These are phyloP conservation scores for Sylvietta virens DNA, from an alignment of 2,113 vertebrate species.

Conservation along the genomic window DNA sequence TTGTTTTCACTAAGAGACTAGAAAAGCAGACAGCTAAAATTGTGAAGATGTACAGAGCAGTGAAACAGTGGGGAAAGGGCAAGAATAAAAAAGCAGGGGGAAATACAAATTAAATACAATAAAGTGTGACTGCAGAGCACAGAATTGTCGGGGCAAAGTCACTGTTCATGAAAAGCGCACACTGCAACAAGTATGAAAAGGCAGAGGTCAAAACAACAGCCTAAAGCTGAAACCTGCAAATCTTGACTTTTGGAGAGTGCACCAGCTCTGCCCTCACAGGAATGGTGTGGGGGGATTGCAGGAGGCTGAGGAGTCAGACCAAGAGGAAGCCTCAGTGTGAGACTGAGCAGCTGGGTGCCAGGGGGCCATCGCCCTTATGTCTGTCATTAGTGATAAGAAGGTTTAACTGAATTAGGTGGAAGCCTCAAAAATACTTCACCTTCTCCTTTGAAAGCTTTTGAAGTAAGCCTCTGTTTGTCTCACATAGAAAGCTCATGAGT, in stretches of 20 bases:
- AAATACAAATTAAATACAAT: rapidly evolving
- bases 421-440: background rate
- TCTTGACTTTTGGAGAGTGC: background rate
- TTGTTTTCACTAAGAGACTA: background rate
- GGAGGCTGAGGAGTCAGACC: background rate
- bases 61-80: background rate
- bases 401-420: too few species aligned
- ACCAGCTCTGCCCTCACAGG: background rate
- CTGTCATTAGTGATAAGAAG: background rate
- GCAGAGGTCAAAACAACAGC: background rate
- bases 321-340: rapidly evolving
- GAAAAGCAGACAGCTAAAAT: background rate
- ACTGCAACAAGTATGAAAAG: rapidly evolving
- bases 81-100: background rate
- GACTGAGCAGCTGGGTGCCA: background rate
- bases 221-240: background rate
- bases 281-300: background rate
- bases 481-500: rapidly evolving
- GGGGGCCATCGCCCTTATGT: rapidly evolving
- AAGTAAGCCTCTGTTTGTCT: background rate
- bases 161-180: rapidly evolving
- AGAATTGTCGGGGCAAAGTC: rapidly evolving
- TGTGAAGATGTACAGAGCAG: too few species aligned
- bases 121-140: background rate
- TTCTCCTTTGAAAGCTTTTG: background rate